Evolutionary conservation across 2,888 invertebrate species (phyloP), one percentile per base, ranked within the genome.

Genomic region (Margaritifera margaritifera): DNA sequence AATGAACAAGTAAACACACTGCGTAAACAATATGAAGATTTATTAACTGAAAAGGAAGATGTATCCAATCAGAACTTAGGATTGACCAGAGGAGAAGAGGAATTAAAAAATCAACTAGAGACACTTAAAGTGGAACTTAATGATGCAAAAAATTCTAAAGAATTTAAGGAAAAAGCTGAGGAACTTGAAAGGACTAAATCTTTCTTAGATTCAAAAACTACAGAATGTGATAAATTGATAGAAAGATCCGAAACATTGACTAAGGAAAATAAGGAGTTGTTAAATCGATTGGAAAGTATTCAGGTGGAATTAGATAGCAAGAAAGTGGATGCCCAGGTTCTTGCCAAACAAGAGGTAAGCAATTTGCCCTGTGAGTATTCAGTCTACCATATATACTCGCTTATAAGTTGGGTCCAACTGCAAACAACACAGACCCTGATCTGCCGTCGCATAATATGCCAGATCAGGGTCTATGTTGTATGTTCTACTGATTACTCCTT

Each of bases 211-310:
- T 64, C 75, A 53, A 75, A 72, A 61, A 73, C 79, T 15, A 18
- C 70, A 20, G 80, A 80, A 65, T 71, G 72, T 63, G 72, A 75
- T 25, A 66, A 74, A 64, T 64, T 79, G 54, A 71, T 60, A 62
- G 62, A 71, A 52, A 74, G 78, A 67, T 76, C 77, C 8, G 83
- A 85, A 56, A 74, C 71, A 25, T 62, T 84, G 31, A 74, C 72
- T 55, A 85, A 83, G 61, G 84, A 84, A 60, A 84, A 85, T 72
- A 83, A 83, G 52, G 83, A 83, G 15, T 64, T 85, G 62, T 69
- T 77, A 24, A 83, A 84, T 69, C 77, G 74, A 61, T 66, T 84
- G 20, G 79, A 83, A 62, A 67, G 73, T 20, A n/a, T 83, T 50
- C 69, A 75, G 56, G 68, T 72, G 61, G 83, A 83, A 62, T 50